Evolutionary conservation across 2,888 invertebrate genomes (phyloP).

Genomic region (Acleris laterana): DNA sequence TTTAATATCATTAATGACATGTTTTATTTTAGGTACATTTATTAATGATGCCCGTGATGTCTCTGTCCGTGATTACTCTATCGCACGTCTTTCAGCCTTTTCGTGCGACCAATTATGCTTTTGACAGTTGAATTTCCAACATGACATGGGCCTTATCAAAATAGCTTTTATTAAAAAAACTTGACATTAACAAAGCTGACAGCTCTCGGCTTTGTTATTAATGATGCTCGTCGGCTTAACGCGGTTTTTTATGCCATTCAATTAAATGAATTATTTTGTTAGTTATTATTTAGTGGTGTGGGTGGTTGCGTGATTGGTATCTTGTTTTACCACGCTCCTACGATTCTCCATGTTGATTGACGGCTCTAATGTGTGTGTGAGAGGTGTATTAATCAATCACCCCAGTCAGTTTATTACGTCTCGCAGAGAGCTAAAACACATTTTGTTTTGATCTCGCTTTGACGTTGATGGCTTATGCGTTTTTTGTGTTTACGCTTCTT

Average conservation of each 20-base stretch:
- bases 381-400: slow-evolving; percentile 77
- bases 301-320: slow-evolving; percentile 66
- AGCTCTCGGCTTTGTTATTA: slow-evolving; percentile 82
- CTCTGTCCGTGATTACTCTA: slow-evolving; percentile 62
- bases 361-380: slow-evolving; percentile 70
- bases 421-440: slow-evolving; percentile 58
- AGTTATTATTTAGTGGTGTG: slow-evolving; percentile 63
- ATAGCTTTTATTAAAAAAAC: slow-evolving; percentile 83
- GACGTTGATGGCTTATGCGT: slow-evolving; percentile 61
- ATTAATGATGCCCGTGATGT: slow-evolving; percentile 20
- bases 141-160: slow-evolving; percentile 86
- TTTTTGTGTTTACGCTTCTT: slow-evolving; percentile 55
- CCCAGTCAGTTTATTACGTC: slow-evolving; percentile 64
- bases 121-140: slow-evolving; percentile 85
- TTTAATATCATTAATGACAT: slow-evolving; percentile 32
- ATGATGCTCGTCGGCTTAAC: slow-evolving; percentile 64
- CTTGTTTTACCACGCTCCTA: slow-evolving; percentile 66
- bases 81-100: slow-evolving; percentile 65
- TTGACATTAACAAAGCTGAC: slow-evolving; percentile 80
- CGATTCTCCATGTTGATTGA: slow-evolving; percentile 67
- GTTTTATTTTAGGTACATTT: slow-evolving; percentile 2
- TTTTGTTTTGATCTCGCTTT: slow-evolving; percentile 44
- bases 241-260: slow-evolving; percentile 67
- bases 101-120: slow-evolving; percentile 83
- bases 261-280: slow-evolving; percentile 75